phyloP scores from a whole-genome alignment of 2,888 invertebrate genomes.

The Limenitis camilla region DNA sequence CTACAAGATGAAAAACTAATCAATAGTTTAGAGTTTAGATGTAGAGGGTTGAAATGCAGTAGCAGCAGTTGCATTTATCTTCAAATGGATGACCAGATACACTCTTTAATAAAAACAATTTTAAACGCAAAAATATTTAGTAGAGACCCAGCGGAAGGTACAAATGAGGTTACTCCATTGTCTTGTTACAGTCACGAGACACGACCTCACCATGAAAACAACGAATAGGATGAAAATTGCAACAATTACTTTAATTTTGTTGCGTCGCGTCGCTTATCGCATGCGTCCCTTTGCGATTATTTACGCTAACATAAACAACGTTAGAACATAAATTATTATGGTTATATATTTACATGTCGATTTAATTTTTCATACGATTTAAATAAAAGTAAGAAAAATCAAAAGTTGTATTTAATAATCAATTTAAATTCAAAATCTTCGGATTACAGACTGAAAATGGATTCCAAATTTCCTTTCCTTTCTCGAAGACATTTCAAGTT shows the following conservation, averaged over 20 bases:
- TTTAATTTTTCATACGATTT: neutral
- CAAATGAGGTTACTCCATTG: constrained; percentile 15
- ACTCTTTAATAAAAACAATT: neutral
- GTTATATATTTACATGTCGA: neutral
- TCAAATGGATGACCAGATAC: neutral
- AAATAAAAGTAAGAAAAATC: too few relatives aligned
- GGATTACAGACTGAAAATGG: too few relatives aligned
- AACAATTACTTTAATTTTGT: constrained; percentile 19
- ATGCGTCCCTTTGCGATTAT: constrained; percentile 20
- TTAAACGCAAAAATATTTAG: neutral
- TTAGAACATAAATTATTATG: constrained; percentile 1
- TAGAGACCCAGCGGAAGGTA: neutral
- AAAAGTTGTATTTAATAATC: too few relatives aligned
- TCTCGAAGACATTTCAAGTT: neutral
- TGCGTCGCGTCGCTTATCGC: constrained; percentile 23
- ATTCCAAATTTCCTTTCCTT: too few relatives aligned
- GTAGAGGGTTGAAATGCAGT: too few relatives aligned
- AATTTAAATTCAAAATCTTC: too few relatives aligned
- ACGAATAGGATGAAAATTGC: constrained; percentile 20
- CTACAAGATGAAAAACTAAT: neutral
- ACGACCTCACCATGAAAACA: constrained; percentile 18
- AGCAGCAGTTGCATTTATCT: too few relatives aligned
- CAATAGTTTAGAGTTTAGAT: too few relatives aligned
- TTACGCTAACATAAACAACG: constrained; percentile 18
- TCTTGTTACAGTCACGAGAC: constrained; percentile 2